Base-by-base conservation (phyloP, 23 tunicate species). In the Trididemnum nubilum region DNA sequence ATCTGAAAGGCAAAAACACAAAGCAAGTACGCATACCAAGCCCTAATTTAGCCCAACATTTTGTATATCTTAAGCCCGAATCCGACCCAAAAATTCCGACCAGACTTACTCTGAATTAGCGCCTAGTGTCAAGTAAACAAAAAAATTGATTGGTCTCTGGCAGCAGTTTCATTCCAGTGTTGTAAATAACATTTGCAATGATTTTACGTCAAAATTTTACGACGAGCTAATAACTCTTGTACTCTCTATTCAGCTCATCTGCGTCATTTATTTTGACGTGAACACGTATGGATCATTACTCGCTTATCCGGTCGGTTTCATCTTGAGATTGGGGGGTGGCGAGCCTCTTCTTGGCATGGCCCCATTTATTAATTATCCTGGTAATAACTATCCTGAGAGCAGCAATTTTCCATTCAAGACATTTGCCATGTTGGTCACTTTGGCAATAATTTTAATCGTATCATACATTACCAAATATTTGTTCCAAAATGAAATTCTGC, bases 321-420 rank as follows among this genome's bases (percentile, higher is more conserved):
- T 86, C 36, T 37, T 91, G 29, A 89, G 97, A 24, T 51, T 91
- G 18, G 97, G 90, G 9, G 97, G 97, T 26, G 97, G 97, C 32
- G 97, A 91, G 64, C 80, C 84, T 22, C 35, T 51, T 35, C 63
- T 91, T 51, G 73, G 54, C 33, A 49, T 91, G 34, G 1, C 59
- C 9, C 91, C 97, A 5, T 91, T 91, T 38, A 85, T 91, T 37
- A 23, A 37, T 32, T 85, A 86, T 59, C 96, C 96, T 22, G 89
- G 89, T 34, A 39, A 39, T 37, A 28, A 37, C 4, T 83, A 54
- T 30, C 88, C 88, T 2, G 83, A 66, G 25, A 71, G 59, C 50
- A 12, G 50, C 1, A 89, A 91, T 61, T 91, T 91, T 77, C 97
- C 97, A 2, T 91, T 57, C 74, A 86, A 86, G 34, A 91, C 97